Evolutionary conservation across 1,140 invertebrate species (phyloP).

Genomic region (Caenorhabditis briggsae): DNA sequence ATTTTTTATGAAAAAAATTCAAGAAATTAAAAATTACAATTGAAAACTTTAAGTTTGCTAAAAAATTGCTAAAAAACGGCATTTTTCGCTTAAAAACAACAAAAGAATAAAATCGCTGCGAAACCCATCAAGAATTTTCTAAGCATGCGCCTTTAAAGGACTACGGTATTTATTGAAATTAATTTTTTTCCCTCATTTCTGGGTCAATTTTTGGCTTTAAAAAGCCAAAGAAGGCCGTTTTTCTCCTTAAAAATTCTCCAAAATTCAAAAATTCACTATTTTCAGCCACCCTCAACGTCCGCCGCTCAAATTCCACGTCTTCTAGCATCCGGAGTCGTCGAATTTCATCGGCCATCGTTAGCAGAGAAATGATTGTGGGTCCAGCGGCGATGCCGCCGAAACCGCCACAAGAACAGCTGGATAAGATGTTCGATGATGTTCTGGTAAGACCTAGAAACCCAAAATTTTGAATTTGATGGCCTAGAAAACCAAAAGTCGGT

Average conservation of each 20-base stretch:
- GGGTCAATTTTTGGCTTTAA: too few species aligned
- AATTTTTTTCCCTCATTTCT: too few species aligned
- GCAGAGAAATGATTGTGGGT: conserved; percentile 3
- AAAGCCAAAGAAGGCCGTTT: too few species aligned
- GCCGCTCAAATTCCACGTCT: conserved; percentile 13
- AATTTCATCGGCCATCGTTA: conserved; percentile 15
- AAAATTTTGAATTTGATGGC: too few species aligned
- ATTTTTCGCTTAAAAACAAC: not conserved
- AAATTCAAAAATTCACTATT: not conserved
- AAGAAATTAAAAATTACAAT: too few species aligned
- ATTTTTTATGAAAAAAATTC: too few species aligned
- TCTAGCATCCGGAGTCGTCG: conserved; percentile 28
- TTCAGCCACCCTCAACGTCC: not conserved
- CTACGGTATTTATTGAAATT: too few species aligned
- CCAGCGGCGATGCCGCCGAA: conserved; percentile 47
- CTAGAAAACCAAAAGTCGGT: not conserved
- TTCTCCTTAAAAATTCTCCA: not conserved
- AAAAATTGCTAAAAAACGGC: too few species aligned
- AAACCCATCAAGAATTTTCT: too few species aligned
- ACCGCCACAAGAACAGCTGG: conserved; percentile 69
- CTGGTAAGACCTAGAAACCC: conserved; percentile 63
- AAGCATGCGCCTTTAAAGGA: too few species aligned
- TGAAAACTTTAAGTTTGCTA: too few species aligned
- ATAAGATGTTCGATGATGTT: conserved; percentile 72
- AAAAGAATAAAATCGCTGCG: too few species aligned